A percentile compares a stretch with the other conserved stretches of the same genome.
Evolutionary conservation across 1,140 invertebrate genomes (phyloP).

Genomic region (Caenorhabditis tropicalis): DNA sequence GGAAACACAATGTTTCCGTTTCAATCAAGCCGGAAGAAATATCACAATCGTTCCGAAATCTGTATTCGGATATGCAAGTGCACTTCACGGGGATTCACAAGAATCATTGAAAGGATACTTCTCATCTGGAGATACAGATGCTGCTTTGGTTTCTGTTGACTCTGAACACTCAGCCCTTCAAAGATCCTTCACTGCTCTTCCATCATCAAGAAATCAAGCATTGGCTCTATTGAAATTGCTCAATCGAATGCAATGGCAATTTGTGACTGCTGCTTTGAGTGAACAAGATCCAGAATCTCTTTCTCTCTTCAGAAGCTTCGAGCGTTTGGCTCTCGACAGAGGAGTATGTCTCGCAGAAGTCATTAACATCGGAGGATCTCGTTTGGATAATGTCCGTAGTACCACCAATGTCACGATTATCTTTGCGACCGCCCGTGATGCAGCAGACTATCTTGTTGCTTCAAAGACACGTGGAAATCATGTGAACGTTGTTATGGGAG

Average conservation of each 20-base stretch:
- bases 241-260: conserved; percentile 65
- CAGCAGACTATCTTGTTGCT: conserved; percentile 60
- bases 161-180: conserved; percentile 52
- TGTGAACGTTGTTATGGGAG: conserved; percentile 67
- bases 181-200: conserved; percentile 57
- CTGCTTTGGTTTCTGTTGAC: conserved; percentile 58
- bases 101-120: conserved; percentile 59
- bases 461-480: conserved; percentile 45
- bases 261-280: conserved; percentile 66
- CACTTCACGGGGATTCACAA: conserved; percentile 47
- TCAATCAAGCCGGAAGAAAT: conserved; percentile 64
- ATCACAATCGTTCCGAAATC: conserved; percentile 67
- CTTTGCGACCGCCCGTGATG: conserved; percentile 63
- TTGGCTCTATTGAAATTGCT: conserved; percentile 62
- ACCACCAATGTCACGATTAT: conserved; percentile 64
- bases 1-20: conserved; percentile 64
- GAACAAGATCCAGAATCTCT: conserved; percentile 60
- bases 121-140: conserved; percentile 54
- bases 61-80: conserved; percentile 66
- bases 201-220: conserved; percentile 55
- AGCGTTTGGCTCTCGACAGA: conserved; percentile 57
- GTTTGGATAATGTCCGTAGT: conserved; percentile 46
- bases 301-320: conserved; percentile 59
- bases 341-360: conserved; percentile 64
- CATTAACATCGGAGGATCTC: conserved; percentile 53